These are phyloP conservation scores for Habropoda laboriosa DNA, from an alignment of 1,140 invertebrate genomes.

Conservation along the genomic window DNA sequence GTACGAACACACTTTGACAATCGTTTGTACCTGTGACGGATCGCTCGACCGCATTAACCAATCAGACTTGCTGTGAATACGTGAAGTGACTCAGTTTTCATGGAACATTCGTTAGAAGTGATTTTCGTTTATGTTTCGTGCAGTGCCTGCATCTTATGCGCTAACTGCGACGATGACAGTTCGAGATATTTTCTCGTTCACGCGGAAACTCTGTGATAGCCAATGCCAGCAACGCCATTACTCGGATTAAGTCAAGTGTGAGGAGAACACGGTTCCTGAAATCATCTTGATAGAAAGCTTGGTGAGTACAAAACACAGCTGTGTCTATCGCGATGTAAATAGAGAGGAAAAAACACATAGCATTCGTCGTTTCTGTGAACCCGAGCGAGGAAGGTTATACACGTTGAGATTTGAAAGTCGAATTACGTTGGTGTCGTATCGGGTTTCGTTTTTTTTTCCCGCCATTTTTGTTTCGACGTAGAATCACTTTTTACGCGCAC, in stretches of 20 bases:
- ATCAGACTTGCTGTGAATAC: neutral
- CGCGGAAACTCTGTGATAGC: conserved; percentile 67
- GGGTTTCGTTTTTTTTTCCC: neutral
- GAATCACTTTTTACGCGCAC: neutral
- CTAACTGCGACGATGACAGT: conserved; percentile 16
- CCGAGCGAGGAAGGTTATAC: neutral
- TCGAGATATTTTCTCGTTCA: conserved; percentile 19
- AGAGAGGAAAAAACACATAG: neutral
- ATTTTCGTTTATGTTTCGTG: conserved; percentile 19
- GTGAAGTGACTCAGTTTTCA: conserved; percentile 18
- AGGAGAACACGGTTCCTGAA: conserved; percentile 36
- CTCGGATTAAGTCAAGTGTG: conserved; percentile 66
- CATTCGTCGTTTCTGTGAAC: neutral
- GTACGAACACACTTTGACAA: conserved; percentile 22
- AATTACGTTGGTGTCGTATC: neutral
- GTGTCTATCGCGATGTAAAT: neutral
- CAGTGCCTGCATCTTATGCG: neutral
- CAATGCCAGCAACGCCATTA: conserved; percentile 67
- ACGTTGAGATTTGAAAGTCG: neutral
- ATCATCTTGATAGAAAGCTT: conserved; percentile 37
- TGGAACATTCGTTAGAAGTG: conserved; percentile 4
- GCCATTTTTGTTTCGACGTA: neutral
- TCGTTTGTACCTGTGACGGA: conserved; percentile 34
- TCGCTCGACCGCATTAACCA: neutral
- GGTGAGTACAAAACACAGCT: conserved; percentile 59